Evolutionary conservation across 2,888 invertebrate species (phyloP), one percentile per base, ranked within the genome.

Genomic region (Drosophila tripunctata): DNA sequence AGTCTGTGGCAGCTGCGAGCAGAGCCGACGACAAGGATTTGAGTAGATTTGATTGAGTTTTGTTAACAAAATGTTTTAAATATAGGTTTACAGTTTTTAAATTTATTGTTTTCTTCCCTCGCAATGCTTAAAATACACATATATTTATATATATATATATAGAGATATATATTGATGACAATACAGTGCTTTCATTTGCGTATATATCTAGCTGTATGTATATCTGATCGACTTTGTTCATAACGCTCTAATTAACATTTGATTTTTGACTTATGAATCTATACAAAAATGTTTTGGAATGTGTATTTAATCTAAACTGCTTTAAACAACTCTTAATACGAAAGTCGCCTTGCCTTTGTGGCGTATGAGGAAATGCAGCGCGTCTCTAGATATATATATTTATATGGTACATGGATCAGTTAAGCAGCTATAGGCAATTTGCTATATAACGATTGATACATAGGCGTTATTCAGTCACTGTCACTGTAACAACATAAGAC

Each of bases 31-130:
- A 75, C 15, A 48, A 33, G 3, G 71, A 83, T 58, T 67, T 83
- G 12, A 88, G 88, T 68, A 76, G 89, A n/a, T 89, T 89, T 38
- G 89, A 89, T 81, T 89, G 44, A 79, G 31, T 21, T 15, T 6
- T 5, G n/a, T n/a, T n/a, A n/a, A n/a, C 8, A 24, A 8, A 41
- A 56, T 41, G 24, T 30, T n/a, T n/a, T 40, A 31, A 43, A 33
- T 24, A 21, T 44, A 58, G 14, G 45, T 40, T 48, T 52, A 24
- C 7, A 55, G 24, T 40, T 21, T 36, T 33, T 22, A n/a, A 38
- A 10, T 66, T 62, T 65, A 51, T 64, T 45, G 14, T 27, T 57
- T 61, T 65, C 30, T 57, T 40, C 40, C 36, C 41, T 17, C 35
- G 40, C n/a, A n/a, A 64, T 48, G 22, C 36, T 54, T 54, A 50